phyloP scores from a whole-genome alignment of 1,140 invertebrate species.

The Phymorhynchus buccinoides region DNA sequence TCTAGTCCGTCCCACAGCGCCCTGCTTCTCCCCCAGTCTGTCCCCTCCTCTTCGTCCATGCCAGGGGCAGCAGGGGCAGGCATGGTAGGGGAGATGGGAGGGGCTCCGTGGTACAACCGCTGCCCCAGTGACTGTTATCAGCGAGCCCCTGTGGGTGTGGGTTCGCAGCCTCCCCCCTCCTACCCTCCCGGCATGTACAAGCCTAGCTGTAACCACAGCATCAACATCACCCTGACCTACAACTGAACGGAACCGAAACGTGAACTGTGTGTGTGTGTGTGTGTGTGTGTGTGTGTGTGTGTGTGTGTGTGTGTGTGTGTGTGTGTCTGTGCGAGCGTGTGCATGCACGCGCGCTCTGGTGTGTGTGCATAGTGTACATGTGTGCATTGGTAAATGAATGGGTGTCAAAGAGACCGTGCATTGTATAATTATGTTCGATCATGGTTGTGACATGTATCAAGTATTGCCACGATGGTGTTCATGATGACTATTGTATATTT shows the following conservation, averaged over 20 bases:
- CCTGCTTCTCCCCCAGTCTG: not conserved
- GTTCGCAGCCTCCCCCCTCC: constrained; percentile 38
- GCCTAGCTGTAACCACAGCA: constrained; percentile 65
- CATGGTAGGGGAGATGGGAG: not conserved
- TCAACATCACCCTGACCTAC: constrained; percentile 70
- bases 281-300: not conserved
- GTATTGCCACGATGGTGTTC: too few relatives aligned
- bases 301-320: not conserved
- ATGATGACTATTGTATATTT: too few relatives aligned
- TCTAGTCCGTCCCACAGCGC: not conserved
- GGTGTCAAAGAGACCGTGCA: not conserved
- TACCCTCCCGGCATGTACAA: constrained; percentile 44
- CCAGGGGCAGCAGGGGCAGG: not conserved
- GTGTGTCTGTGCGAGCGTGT: not conserved
- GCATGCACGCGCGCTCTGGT: too few relatives aligned
- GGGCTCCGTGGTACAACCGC: constrained; percentile 15
- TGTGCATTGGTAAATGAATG: not conserved
- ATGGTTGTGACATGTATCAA: too few relatives aligned
- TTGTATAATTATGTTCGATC: not conserved
- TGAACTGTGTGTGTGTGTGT: not conserved
- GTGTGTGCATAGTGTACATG: not conserved
- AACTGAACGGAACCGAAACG: constrained; percentile 45
- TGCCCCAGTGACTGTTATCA: not conserved
- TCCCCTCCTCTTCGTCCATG: not conserved
- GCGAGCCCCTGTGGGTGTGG: not conserved